These are phyloP conservation scores for Andricus grossulariae DNA, from an alignment of 1,140 invertebrate genomes.

Conservation along the genomic window DNA sequence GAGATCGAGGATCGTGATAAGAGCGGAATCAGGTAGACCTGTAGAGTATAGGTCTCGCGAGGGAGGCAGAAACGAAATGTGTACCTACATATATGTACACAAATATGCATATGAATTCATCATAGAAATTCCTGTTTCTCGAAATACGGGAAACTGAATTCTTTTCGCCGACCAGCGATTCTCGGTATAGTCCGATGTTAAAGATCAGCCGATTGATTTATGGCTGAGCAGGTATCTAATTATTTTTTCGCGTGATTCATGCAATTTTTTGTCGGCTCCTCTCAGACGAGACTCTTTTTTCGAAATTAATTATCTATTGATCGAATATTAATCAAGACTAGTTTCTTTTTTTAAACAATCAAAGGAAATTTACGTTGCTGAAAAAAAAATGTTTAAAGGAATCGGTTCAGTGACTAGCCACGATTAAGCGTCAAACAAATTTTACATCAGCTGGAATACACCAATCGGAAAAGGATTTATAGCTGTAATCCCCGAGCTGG, in stretches of 20 bases:
- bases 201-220: slow-evolving; percentile 30
- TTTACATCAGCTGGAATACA: too few species aligned
- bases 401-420: too few species aligned
- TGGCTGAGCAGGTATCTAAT: slow-evolving; percentile 24
- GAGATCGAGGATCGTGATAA: slow-evolving; percentile 27
- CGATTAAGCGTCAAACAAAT: too few species aligned
- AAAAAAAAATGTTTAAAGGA: too few species aligned
- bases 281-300: not conserved
- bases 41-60: not conserved
- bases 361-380: not conserved
- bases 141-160: slow-evolving; percentile 30
- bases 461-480: too few species aligned
- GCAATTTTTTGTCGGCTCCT: slow-evolving; percentile 3
- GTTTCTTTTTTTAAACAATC: not conserved
- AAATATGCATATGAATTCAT: slow-evolving; percentile 26
- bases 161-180: slow-evolving; percentile 2
- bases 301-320: not conserved
- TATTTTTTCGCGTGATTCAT: slow-evolving; percentile 30
- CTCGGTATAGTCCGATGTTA: slow-evolving; percentile 21
- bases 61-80: slow-evolving; percentile 19
- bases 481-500: too few species aligned
- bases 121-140: slow-evolving; percentile 29
- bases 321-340: not conserved
- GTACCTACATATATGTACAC: slow-evolving; percentile 1
- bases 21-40: slow-evolving; percentile 7